A percentile compares a stretch with the other conserved stretches of the same genome.
These are phyloP conservation scores for Hylia prasina DNA, from an alignment of 2,113 vertebrate species.

Conservation along the genomic window DNA sequence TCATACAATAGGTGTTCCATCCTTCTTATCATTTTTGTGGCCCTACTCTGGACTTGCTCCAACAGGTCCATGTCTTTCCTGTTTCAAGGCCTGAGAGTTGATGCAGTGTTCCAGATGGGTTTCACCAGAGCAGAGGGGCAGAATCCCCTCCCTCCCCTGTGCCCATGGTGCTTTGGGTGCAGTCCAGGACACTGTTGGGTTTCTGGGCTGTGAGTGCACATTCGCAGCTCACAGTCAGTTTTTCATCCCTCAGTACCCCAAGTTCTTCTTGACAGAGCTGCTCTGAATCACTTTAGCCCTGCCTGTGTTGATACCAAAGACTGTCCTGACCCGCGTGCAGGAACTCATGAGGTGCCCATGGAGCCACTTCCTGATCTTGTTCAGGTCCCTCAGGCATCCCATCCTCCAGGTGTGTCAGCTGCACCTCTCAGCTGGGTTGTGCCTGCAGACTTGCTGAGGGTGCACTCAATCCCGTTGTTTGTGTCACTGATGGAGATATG, in stretches of 20 bases:
- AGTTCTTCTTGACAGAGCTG: neutral
- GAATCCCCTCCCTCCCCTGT: neutral
- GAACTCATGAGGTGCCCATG: neutral
- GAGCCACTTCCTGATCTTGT: neutral
- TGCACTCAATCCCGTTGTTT: neutral
- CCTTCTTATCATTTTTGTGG: neutral
- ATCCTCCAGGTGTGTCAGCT: neutral
- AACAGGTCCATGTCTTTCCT: neutral
- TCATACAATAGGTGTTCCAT: neutral
- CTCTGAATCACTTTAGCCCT: neutral
- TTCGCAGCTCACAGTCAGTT: neutral
- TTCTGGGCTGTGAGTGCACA: neutral
- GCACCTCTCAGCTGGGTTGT: neutral
- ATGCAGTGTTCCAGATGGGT: neutral
- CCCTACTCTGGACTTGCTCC: neutral
- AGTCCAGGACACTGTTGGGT: neutral
- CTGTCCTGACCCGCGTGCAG: neutral
- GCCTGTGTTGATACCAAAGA: neutral
- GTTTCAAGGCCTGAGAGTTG: neutral
- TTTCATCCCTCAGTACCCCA: neutral
- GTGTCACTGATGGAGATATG: neutral
- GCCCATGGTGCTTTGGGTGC: accelerated
- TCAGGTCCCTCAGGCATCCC: neutral
- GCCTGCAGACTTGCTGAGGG: neutral
- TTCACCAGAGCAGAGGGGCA: neutral